phyloP scores from a whole-genome alignment of 2,888 invertebrate species.

The Pandemis cinnamomeana region DNA sequence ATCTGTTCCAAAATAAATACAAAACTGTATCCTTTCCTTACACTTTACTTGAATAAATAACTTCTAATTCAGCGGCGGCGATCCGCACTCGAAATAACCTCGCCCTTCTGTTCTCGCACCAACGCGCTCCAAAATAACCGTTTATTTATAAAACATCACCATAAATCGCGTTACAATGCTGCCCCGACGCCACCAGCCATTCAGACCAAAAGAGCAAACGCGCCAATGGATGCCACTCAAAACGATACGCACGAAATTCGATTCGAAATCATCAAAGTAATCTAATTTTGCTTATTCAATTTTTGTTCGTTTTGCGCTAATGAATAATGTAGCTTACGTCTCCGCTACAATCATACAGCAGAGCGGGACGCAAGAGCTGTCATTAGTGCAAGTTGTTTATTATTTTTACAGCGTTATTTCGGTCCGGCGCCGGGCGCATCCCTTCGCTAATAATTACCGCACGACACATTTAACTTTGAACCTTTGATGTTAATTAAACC shows the following conservation, averaged over 20 bases:
- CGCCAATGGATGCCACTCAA: background rate
- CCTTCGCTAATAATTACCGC: conserved; percentile 57
- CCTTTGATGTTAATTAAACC: conserved; percentile 72
- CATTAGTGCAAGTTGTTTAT: conserved; percentile 42
- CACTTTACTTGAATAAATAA: conserved; percentile 42
- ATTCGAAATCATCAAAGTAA: conserved; percentile 35
- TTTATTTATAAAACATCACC: background rate
- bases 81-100: conserved; percentile 40
- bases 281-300: conserved; percentile 43
- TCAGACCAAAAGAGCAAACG: background rate
- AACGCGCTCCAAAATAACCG: background rate
- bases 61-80: conserved; percentile 31
- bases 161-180: conserved; percentile 18
- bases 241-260: conserved; percentile 3
- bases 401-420: conserved; percentile 43
- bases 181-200: background rate
- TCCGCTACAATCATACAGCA: conserved; percentile 23
- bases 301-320: conserved; percentile 43
- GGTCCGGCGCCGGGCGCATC: conserved; percentile 34
- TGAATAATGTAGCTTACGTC: conserved; percentile 41
- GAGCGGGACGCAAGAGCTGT: conserved; percentile 32
- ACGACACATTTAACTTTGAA: conserved; percentile 61
- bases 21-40: conserved; percentile 43
- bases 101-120: conserved; percentile 21
- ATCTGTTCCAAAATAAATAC: conserved; percentile 41